Evolutionary conservation across 92 coral and sea anemone genomes (phyloP).

Genomic region (Heliopora coerulea): DNA sequence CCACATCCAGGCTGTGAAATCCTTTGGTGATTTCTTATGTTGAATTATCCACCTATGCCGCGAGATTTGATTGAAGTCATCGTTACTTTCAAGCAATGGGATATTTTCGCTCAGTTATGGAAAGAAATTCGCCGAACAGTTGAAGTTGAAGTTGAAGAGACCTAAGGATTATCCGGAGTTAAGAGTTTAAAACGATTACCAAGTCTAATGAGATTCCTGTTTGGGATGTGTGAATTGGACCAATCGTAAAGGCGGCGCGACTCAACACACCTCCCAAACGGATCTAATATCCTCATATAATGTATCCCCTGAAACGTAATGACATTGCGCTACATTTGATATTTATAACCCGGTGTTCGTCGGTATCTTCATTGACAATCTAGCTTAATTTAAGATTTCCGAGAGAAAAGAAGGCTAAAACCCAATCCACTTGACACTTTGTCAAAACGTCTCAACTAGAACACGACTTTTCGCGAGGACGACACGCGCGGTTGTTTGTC

Average conservation of each 20-base stretch:
- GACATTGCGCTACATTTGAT: constrained; percentile 11
- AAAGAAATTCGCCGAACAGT: too few relatives aligned
- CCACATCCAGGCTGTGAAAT: too few relatives aligned
- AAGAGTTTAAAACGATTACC: neutral
- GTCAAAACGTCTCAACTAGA: neutral
- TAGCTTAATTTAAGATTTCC: neutral
- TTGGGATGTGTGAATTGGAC: constrained; percentile 26
- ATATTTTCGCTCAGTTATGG: too few relatives aligned
- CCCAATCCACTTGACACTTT: too few relatives aligned
- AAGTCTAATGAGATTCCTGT: constrained; percentile 6
- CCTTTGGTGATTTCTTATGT: too few relatives aligned
- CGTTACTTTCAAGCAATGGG: too few relatives aligned
- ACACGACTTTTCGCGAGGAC: neutral
- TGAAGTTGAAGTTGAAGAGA: too few relatives aligned
- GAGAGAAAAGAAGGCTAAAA: neutral
- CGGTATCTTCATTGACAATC: neutral
- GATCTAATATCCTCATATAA: neutral
- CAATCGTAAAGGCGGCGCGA: neutral
- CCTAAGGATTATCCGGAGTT: neutral
- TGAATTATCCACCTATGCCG: neutral
- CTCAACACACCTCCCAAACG: neutral
- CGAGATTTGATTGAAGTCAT: too few relatives aligned
- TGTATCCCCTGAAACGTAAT: neutral
- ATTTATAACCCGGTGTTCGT: neutral
- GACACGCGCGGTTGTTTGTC: too few relatives aligned